Percentiles rank a stretch among this genome's conserved stretches.
Conservation (phyloP, 2,888 invertebrate species). For the Protodeltote pygarga region DNA sequence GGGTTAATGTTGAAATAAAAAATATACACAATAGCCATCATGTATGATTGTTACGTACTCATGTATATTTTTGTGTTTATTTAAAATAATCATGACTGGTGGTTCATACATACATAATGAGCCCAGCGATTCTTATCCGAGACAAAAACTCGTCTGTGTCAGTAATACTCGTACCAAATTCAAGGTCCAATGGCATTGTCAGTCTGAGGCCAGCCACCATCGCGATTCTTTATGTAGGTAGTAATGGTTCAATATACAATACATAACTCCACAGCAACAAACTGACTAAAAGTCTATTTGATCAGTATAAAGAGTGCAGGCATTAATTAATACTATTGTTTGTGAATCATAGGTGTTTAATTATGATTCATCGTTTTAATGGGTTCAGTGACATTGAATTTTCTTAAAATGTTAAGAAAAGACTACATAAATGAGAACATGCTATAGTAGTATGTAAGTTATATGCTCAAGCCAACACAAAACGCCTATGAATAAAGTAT, state of each 20-base stretch:
- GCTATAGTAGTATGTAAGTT: constrained; percentile 6
- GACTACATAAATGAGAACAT: constrained; percentile 2
- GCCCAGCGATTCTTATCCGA: constrained; percentile 69
- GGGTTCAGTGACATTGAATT: constrained; percentile 46
- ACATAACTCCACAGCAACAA: constrained; percentile 17
- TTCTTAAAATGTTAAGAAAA: constrained; percentile 21
- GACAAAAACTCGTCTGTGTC: constrained; percentile 73
- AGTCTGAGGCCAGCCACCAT: constrained; percentile 56
- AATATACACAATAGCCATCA: constrained; percentile 58
- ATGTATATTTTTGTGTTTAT: constrained; percentile 59
- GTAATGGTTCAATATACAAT: constrained; percentile 24
- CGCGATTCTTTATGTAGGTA: constrained; percentile 47
- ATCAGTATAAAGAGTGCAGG: constrained; percentile 8
- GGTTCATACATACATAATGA: constrained; percentile 71
- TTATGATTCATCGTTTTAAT: constrained; percentile 38
- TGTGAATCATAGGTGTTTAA: constrained; percentile 22
- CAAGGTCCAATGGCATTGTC: constrained; percentile 57
- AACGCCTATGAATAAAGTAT: constrained; percentile 56
- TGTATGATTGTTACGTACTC: constrained; percentile 37
- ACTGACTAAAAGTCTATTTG: constrained; percentile 9
- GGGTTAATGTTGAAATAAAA: constrained; percentile 58
- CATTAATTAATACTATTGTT: constrained; percentile 10
- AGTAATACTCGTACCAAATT: constrained; percentile 64
- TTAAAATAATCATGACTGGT: constrained; percentile 71
- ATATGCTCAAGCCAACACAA: constrained; percentile 26